A percentile compares a stretch with the other conserved stretches of the same genome.
Conservation (phyloP, 2,113 vertebrate species). For the Hypanus sabinus region DNA sequence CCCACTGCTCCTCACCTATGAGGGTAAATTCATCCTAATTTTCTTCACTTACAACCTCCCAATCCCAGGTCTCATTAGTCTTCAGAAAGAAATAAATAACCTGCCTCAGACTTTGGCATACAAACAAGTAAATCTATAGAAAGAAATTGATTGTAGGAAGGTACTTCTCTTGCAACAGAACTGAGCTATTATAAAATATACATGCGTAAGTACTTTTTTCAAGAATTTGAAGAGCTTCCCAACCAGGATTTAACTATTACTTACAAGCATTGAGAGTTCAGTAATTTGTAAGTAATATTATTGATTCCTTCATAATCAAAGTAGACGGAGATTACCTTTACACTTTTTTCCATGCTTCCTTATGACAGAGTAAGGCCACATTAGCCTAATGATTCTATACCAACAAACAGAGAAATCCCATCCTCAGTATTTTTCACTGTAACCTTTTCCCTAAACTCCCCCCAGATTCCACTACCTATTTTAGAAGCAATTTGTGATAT, state of each 20-base stretch:
- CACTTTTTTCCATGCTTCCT: neutral
- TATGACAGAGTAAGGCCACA: too few species aligned
- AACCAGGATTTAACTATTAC: neutral
- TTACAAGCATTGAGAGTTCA: neutral
- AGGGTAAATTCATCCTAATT: neutral
- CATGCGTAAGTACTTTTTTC: neutral
- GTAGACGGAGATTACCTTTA: neutral
- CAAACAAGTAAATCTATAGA: neutral
- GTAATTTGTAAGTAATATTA: neutral
- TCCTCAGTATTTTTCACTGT: too few species aligned
- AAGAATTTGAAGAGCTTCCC: neutral
- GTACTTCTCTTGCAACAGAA: neutral
- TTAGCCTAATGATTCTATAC: too few species aligned
- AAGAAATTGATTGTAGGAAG: neutral
- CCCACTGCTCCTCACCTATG: neutral
- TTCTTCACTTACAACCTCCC: neutral
- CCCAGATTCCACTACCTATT: too few species aligned
- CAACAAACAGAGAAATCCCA: too few species aligned
- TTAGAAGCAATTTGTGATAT: too few species aligned
- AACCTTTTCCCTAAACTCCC: too few species aligned
- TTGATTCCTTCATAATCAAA: neutral
- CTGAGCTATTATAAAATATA: neutral
- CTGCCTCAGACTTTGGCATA: neutral
- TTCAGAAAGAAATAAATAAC: neutral
- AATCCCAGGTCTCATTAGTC: neutral